These are phyloP conservation scores for Colistium nudipinnis DNA, from an alignment of 2,113 vertebrate species.

Conservation along the genomic window DNA sequence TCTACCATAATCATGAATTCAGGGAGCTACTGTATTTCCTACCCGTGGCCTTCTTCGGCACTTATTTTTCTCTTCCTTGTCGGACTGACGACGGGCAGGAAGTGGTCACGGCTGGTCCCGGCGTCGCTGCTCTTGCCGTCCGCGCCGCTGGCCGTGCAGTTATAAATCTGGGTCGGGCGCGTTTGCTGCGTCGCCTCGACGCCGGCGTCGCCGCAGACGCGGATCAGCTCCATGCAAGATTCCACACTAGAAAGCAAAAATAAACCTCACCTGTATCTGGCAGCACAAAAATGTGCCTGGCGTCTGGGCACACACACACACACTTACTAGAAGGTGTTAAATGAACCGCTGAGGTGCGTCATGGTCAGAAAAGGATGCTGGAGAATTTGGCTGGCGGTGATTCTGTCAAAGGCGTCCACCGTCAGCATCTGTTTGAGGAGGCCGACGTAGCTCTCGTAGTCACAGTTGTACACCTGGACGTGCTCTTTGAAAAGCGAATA, in stretches of 20 bases:
- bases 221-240: neutral
- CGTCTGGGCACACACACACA: neutral
- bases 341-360: neutral
- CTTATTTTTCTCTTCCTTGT: neutral
- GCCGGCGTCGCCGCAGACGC: neutral
- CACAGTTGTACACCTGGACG: neutral
- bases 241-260: neutral
- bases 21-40: too few species aligned
- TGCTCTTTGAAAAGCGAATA: too few species aligned
- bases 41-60: neutral
- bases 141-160: too few species aligned
- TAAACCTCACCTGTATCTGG: neutral
- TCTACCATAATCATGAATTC: too few species aligned
- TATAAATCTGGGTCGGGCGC: neutral
- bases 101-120: neutral
- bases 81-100: neutral
- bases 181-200: neutral
- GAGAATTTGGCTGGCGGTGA: constrained; percentile 3
- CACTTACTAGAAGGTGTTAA: neutral
- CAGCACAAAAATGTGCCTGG: neutral
- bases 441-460: neutral
- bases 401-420: neutral
- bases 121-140: neutral
- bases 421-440: constrained; percentile 4
- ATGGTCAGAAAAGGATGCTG: constrained; percentile 12